Evolutionary conservation across 2,797 vertebrate species (phyloP), one percentile per base, ranked within the genome.

Genomic region (Crenichthys baileyi): DNA sequence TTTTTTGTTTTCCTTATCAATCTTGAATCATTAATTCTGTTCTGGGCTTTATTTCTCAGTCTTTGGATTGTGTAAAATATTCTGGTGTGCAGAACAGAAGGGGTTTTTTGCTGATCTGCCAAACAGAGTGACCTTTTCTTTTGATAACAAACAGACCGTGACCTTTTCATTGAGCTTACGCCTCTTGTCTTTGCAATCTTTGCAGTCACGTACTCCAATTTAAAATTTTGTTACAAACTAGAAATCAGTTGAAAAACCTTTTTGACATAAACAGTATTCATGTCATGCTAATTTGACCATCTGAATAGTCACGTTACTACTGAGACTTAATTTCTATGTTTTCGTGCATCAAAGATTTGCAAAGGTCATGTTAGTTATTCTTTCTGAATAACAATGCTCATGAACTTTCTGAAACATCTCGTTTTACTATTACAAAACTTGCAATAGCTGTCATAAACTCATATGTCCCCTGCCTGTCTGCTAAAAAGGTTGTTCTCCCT

Each of bases 41-140:
- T 48, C 24, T 46, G 55, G 7, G 12, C 8, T n/a, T 46, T 1
- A 5, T n/a, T 4, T 3, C 22, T n/a, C 5, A 16, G 41, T 46
- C 20, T 39, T 44, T 44, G 39, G 39, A 44, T 44, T 68, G 9
- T 68, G 39, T 70, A 46, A 70, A 4, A 48, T 15, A 46, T 24
- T 70, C 67, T 46, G 7, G 67, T 15, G 24, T 48, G 24, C n/a
- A 70, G 39, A 48, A 48, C 12, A 46, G 7, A 48, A 70, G 2
- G 48, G 44, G 22, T n/a, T 70, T 70, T 70, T 70, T 46, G 67
- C 67, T 70, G 67, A 70, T 70, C 41, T 70, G 24, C 48, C 67
- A 68, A 46, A 68, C 41, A 46, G 31, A 7, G 13, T 70, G 41
- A 70, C 67, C 44, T 48, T 70, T 70, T n/a, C n/a, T 2, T 70